Percentiles rank a stretch among this genome's conserved stretches.
Conservation (phyloP, 2,888 invertebrate species). For the Icerya purchasi region DNA sequence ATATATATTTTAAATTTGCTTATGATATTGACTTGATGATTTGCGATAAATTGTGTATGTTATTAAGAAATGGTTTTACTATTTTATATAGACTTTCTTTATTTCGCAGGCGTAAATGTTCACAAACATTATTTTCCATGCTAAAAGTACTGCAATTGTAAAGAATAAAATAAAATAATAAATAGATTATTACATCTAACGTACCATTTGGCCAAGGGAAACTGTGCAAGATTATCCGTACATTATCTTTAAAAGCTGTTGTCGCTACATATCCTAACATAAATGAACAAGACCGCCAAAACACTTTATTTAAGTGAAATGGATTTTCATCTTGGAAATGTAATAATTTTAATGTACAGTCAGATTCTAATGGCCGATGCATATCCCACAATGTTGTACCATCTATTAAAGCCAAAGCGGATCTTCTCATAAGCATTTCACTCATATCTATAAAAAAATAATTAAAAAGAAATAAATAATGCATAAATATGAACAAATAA, state of each 20-base stretch:
- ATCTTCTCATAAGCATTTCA: slow-evolving; percentile 43
- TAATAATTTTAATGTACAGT: slow-evolving; percentile 37
- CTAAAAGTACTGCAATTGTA: not conserved
- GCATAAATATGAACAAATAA: too few relatives aligned
- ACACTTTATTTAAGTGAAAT: slow-evolving; percentile 47
- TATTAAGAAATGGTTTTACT: too few relatives aligned
- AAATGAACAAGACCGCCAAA: slow-evolving; percentile 84
- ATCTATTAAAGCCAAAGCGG: slow-evolving; percentile 62
- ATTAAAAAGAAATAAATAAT: too few relatives aligned
- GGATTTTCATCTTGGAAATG: slow-evolving; percentile 37
- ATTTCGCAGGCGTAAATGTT: too few relatives aligned
- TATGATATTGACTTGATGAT: too few relatives aligned
- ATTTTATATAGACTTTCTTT: too few relatives aligned
- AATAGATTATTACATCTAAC: too few relatives aligned
- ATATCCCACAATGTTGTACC: slow-evolving; percentile 71
- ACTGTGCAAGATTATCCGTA: slow-evolving; percentile 60
- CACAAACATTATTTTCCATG: too few relatives aligned
- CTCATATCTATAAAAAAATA: slow-evolving; percentile 40
- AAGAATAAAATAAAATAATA: slow-evolving; percentile 23
- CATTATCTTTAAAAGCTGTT: slow-evolving; percentile 53
- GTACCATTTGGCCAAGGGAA: slow-evolving; percentile 76
- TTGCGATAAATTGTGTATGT: too few relatives aligned
- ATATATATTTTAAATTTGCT: too few relatives aligned
- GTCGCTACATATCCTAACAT: slow-evolving; percentile 60
- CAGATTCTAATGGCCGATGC: slow-evolving; percentile 52